Evolutionary conservation across 2,888 invertebrate genomes (phyloP).

Genomic region (Norana najaformis): DNA sequence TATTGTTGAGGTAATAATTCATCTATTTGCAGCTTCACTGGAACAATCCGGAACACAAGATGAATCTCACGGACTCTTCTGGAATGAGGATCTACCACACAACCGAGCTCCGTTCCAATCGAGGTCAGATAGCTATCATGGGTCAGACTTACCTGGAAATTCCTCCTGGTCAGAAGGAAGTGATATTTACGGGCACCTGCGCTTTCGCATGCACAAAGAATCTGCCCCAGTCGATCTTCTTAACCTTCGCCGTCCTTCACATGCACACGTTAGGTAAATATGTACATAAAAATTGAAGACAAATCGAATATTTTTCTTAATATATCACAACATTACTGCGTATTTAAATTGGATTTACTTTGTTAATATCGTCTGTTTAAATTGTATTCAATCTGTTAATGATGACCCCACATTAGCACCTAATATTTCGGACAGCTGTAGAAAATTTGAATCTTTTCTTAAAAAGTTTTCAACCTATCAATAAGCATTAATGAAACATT

Average conservation of each 20-base stretch:
- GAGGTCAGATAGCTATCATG: neutral
- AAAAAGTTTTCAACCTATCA: too few relatives aligned
- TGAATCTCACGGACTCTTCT: conserved; percentile 21
- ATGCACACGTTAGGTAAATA: conserved; percentile 32
- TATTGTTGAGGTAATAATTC: too few relatives aligned
- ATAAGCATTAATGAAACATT: too few relatives aligned
- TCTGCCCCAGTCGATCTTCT: neutral
- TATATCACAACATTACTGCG: too few relatives aligned
- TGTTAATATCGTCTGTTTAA: too few relatives aligned
- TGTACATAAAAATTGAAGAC: neutral
- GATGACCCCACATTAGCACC: too few relatives aligned
- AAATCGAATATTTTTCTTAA: too few relatives aligned
- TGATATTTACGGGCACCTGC: neutral
- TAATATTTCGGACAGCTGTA: too few relatives aligned
- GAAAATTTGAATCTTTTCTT: too few relatives aligned
- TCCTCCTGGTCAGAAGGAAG: neutral
- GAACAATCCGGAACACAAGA: conserved; percentile 29
- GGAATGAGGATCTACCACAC: conserved; percentile 29
- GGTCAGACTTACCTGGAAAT: conserved; percentile 4
- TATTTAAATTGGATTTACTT: too few relatives aligned
- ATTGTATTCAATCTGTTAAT: too few relatives aligned
- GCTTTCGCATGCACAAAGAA: neutral
- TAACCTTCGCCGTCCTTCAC: conserved; percentile 2
- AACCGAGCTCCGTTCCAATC: conserved; percentile 14
- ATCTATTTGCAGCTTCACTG: conserved; percentile 29